A percentile compares a stretch with the other conserved stretches of the same genome.
Conservation (phyloP, 2,888 invertebrate species). For the Pedicia rivosa region DNA sequence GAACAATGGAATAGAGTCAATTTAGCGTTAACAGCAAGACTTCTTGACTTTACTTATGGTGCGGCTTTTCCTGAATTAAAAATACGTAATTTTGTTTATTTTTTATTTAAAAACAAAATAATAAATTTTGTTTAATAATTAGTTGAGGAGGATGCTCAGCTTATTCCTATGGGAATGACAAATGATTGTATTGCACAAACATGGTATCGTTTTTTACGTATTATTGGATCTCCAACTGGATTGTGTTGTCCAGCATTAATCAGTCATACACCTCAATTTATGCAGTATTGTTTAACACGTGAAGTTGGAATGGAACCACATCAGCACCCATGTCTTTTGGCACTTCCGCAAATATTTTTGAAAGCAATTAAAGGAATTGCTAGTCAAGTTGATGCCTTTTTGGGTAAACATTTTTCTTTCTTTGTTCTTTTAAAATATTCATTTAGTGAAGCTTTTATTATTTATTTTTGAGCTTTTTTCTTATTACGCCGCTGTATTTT, state of each 20-base stretch:
- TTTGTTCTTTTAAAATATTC: not conserved
- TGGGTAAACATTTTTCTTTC: conserved; percentile 42
- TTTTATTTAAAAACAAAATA: not conserved
- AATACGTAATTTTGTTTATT: conserved; percentile 38
- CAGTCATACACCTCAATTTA: conserved; percentile 44
- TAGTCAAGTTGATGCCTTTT: conserved; percentile 85
- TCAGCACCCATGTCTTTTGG: conserved; percentile 74
- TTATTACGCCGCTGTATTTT: not conserved
- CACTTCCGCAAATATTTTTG: conserved; percentile 77
- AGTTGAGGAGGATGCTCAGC: conserved; percentile 73
- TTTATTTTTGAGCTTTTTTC: not conserved
- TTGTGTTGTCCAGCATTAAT: conserved; percentile 71
- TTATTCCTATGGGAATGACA: conserved; percentile 72
- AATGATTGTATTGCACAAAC: conserved; percentile 85
- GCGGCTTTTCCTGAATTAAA: conserved; percentile 65
- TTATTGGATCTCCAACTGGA: conserved; percentile 88
- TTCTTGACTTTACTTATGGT: conserved; percentile 80
- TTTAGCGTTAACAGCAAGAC: conserved; percentile 67
- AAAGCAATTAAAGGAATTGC: conserved; percentile 89
- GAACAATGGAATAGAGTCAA: conserved; percentile 94
- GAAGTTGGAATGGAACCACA: conserved; percentile 74
- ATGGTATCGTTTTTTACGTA: conserved; percentile 90
- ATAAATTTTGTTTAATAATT: conserved; percentile 10
- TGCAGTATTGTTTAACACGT: conserved; percentile 65
- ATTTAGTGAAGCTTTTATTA: conserved; percentile 1